A percentile compares a stretch with the other conserved stretches of the same genome.
phyloP scores from a whole-genome alignment of 2,113 vertebrate species.

The Sterna hirundo region DNA sequence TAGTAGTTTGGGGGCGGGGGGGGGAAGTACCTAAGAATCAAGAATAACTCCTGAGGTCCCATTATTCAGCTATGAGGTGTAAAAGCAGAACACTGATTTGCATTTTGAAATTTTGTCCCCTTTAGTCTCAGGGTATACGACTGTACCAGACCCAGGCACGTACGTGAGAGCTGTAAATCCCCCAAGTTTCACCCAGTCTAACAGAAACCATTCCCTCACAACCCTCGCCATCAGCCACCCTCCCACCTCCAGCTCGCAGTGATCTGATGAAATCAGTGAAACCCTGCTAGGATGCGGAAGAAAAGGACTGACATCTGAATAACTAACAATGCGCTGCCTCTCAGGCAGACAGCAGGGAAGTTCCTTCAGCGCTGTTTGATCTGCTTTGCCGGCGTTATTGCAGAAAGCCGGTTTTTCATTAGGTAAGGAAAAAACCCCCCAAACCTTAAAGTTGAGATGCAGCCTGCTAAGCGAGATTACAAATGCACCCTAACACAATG shows the following conservation, averaged over 20 bases:
- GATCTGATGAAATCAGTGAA: conserved; percentile 45
- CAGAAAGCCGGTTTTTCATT: conserved; percentile 43
- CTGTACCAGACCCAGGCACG: not conserved
- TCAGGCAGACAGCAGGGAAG: conserved; percentile 59
- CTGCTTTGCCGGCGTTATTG: not conserved
- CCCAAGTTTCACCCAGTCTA: not conserved
- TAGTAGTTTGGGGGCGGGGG: not conserved
- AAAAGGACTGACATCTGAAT: conserved; percentile 5
- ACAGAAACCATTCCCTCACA: not conserved
- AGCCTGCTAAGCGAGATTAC: conserved; percentile 34
- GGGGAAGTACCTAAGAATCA: conserved; percentile 36
- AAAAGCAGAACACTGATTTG: conserved; percentile 17
- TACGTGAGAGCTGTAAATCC: not conserved
- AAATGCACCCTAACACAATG: conserved; percentile 1
- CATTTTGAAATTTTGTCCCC: not conserved
- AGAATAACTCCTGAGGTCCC: not conserved
- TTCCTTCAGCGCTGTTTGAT: conserved; percentile 42
- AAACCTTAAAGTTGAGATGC: not conserved
- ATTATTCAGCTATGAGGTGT: not conserved
- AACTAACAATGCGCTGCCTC: not conserved
- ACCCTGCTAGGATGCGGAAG: conserved; percentile 33
- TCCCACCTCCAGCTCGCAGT: conserved; percentile 3
- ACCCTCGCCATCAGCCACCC: not conserved
- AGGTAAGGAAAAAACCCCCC: not conserved
- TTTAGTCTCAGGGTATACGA: not conserved